These are phyloP conservation scores for Ceyx margarethae DNA, from an alignment of 2,113 vertebrate genomes.

Conservation along the genomic window DNA sequence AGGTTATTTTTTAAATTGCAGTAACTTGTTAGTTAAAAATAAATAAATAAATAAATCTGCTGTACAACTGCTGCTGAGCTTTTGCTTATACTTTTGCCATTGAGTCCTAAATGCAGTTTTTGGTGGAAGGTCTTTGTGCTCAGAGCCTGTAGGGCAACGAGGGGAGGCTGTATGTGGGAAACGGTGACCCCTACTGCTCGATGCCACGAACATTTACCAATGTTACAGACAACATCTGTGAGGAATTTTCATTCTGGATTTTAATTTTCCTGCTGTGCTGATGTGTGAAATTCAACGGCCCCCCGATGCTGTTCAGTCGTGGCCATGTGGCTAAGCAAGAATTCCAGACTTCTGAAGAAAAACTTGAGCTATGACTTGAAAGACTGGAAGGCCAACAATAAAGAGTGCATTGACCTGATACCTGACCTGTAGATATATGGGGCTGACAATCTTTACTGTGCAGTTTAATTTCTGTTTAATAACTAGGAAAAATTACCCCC, in stretches of 20 bases:
- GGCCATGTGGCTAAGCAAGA: background rate
- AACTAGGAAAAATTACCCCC: background rate
- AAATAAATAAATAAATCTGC: background rate
- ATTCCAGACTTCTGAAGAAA: background rate
- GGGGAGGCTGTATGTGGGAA: background rate
- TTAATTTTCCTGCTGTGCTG: background rate
- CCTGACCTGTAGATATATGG: background rate
- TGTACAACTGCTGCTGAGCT: background rate
- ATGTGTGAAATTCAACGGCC: background rate
- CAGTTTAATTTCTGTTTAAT: background rate
- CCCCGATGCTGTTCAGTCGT: background rate
- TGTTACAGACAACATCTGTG: background rate
- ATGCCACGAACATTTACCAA: background rate
- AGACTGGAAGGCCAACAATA: background rate
- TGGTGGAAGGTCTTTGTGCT: background rate
- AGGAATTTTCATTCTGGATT: background rate
- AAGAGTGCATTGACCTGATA: background rate
- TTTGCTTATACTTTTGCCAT: background rate
- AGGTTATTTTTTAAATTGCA: background rate
- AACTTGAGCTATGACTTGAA: background rate
- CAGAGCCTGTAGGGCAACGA: accelerated
- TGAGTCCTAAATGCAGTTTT: background rate
- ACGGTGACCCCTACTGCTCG: slow-evolving; percentile 41
- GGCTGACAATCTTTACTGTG: background rate
- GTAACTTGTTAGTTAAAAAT: background rate